phyloP scores from a whole-genome alignment of 2,888 invertebrate genomes.

The Limnephilus marmoratus region DNA sequence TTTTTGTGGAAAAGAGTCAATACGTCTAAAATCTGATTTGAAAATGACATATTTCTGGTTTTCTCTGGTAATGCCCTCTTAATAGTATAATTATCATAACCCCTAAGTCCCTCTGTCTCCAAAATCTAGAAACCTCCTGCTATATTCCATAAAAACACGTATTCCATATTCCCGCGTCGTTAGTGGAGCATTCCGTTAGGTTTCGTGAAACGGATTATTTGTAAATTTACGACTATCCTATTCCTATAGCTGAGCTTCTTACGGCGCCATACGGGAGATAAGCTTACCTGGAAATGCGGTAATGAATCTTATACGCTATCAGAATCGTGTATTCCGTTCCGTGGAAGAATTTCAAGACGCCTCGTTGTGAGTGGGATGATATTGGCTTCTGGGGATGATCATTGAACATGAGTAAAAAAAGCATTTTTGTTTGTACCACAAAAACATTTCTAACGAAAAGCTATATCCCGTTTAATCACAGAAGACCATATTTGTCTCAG shows the following conservation, averaged over 20 bases:
- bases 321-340: background rate
- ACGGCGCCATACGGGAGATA: background rate
- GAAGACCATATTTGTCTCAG: no score
- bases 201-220: background rate
- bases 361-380: background rate
- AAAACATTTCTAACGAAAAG: no score
- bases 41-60: no score
- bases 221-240: background rate
- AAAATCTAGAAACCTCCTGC: background rate
- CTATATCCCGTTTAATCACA: no score
- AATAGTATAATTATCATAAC: no score
- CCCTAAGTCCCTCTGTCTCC: background rate
- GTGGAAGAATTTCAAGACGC: background rate
- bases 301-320: background rate
- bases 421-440: no score
- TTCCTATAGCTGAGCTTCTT: background rate
- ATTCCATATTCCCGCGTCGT: background rate
- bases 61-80: no score
- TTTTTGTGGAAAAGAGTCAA: no score
- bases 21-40: no score
- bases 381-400: background rate
- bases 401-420: background rate
- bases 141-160: background rate
- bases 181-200: background rate
- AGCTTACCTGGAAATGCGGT: conserved; percentile 2